phyloP scores from a whole-genome alignment of 2,797 vertebrate genomes.

The Manis javanica region DNA sequence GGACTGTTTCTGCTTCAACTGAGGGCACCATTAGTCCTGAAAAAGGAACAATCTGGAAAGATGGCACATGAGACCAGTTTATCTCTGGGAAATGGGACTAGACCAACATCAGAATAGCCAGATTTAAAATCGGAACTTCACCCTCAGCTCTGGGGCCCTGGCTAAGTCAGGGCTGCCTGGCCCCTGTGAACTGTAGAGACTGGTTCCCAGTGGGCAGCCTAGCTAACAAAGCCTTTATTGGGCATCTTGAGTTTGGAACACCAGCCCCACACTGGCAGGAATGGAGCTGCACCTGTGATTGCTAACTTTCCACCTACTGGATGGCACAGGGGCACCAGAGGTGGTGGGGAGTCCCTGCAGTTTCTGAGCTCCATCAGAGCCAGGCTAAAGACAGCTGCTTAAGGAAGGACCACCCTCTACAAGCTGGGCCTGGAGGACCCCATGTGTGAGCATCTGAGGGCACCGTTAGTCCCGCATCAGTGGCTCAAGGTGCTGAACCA shows the following conservation, averaged over 20 bases:
- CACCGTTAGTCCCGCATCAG: neutral
- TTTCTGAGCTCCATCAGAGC: neutral
- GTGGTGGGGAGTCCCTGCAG: neutral
- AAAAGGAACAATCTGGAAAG: neutral
- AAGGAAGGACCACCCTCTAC: neutral
- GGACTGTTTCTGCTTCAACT: neutral
- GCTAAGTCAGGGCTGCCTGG: constrained; percentile 69
- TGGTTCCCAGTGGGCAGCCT: constrained; percentile 73
- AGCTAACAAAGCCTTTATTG: constrained; percentile 75
- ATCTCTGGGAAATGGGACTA: neutral
- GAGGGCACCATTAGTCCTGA: too few species aligned
- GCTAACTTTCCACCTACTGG: neutral
- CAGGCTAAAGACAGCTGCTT: neutral
- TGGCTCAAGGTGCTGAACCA: neutral
- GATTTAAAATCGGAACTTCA: constrained; percentile 71
- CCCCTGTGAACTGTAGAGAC: constrained; percentile 74
- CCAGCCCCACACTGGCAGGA: constrained; percentile 47
- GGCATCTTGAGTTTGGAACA: constrained; percentile 34
- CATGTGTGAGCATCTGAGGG: neutral
- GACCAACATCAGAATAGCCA: neutral
- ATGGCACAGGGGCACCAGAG: neutral
- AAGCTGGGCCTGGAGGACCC: neutral
- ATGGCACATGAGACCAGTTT: neutral
- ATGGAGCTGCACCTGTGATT: neutral
- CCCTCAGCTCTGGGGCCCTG: constrained; percentile 59